Conservation (phyloP, 2,113 vertebrate genomes). For the Deroptyus accipitrinus region DNA sequence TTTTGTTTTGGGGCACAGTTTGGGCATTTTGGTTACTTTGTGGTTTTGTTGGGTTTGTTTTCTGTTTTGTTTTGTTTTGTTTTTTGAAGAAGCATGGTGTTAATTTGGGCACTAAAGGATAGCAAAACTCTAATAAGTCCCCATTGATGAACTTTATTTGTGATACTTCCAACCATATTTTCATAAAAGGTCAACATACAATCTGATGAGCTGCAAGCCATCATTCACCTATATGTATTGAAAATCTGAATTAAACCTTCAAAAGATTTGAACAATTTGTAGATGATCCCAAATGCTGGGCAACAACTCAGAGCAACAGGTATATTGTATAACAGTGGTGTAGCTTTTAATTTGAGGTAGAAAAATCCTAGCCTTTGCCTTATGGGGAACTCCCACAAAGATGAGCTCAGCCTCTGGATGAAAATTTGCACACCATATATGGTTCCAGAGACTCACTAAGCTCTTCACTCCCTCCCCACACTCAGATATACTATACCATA, state of each 20-base stretch:
- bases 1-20: background rate
- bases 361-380: background rate
- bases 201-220: background rate
- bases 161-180: background rate
- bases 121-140: background rate
- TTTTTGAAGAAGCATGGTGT: background rate
- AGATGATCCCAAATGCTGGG: background rate
- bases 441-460: background rate
- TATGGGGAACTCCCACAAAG: background rate
- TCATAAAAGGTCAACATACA: background rate
- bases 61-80: rapidly evolving
- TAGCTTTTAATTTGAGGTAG: background rate
- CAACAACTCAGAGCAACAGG: background rate
- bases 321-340: rapidly evolving
- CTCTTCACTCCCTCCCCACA: background rate
- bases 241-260: background rate
- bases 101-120: background rate
- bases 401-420: slow-evolving; percentile 28
- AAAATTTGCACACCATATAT: slow-evolving; percentile 34
- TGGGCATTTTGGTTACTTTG: background rate
- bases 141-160: background rate
- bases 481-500: background rate
- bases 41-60: rapidly evolving
- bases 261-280: background rate
- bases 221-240: background rate